Conservation (phyloP, 2,888 invertebrate genomes). For the Yponomeuta malinellus region DNA sequence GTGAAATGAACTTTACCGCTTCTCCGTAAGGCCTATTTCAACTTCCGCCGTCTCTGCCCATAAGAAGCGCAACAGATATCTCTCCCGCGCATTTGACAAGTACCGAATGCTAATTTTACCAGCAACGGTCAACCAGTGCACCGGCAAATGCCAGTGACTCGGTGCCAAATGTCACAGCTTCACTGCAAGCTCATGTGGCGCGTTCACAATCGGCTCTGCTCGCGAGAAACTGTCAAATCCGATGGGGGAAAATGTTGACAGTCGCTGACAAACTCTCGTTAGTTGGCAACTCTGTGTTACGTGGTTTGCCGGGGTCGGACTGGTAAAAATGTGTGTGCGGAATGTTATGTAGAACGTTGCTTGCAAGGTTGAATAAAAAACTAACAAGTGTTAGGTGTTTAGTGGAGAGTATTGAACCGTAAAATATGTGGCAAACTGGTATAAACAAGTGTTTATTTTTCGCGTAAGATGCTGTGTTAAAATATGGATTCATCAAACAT, state of each 20-base stretch:
- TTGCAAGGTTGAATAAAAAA: no score
- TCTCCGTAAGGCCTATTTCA: no score
- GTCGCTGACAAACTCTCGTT: no score
- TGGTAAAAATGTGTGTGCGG: background rate
- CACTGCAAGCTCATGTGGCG: background rate
- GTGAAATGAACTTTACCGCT: no score
- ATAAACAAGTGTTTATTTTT: no score
- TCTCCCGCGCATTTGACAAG: background rate
- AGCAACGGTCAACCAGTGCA: background rate
- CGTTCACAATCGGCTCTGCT: background rate
- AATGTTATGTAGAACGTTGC: no score
- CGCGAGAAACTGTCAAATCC: no score
- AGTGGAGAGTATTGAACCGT: background rate
- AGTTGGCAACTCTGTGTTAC: no score
- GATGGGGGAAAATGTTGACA: no score
- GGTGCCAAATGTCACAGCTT: background rate
- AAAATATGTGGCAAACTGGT: background rate
- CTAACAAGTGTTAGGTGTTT: background rate
- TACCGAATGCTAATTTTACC: background rate
- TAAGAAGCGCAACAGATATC: background rate
- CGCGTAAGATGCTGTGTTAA: no score
- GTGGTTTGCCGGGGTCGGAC: background rate
- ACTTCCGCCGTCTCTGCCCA: background rate
- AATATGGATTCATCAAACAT: no score
- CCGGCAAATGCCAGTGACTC: slow-evolving; percentile 3